These are phyloP conservation scores for Forbesichthys papilliferus DNA, from an alignment of 2,113 vertebrate genomes.

Conservation along the genomic window DNA sequence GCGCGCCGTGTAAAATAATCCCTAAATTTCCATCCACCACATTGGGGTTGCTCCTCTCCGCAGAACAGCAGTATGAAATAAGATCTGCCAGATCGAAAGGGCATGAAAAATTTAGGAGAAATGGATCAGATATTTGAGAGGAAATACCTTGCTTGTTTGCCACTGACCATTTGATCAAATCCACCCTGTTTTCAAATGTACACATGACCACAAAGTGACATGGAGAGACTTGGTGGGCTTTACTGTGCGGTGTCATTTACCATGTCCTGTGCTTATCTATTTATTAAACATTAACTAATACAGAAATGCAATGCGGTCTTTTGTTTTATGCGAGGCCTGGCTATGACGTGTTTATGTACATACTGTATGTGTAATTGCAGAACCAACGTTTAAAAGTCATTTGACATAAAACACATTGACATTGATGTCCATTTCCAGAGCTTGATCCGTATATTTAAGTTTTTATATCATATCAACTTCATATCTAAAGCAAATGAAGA, in stretches of 20 bases:
- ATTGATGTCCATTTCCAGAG: slow-evolving; percentile 30
- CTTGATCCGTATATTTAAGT: slow-evolving; percentile 45
- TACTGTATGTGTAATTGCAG: too few species aligned
- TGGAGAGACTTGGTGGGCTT: neutral
- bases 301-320: too few species aligned
- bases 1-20: slow-evolving; percentile 79
- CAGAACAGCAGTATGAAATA: slow-evolving; percentile 69
- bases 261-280: neutral
- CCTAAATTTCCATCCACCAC: slow-evolving; percentile 73
- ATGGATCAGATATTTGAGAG: slow-evolving; percentile 66
- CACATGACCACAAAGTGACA: slow-evolving; percentile 42
- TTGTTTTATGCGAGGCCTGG: too few species aligned
- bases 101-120: slow-evolving; percentile 76
- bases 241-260: neutral
- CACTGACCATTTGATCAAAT: slow-evolving; percentile 42
- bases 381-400: too few species aligned
- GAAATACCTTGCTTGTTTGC: slow-evolving; percentile 67
- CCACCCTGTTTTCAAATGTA: slow-evolving; percentile 51
- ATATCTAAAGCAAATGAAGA: slow-evolving; percentile 59
- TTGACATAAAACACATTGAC: neutral
- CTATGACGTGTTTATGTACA: too few species aligned
- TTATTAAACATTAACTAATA: neutral
- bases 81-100: slow-evolving; percentile 70
- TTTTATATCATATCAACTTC: slow-evolving; percentile 57
- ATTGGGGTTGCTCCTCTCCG: slow-evolving; percentile 63